Base-by-base conservation (phyloP, 2,797 vertebrate species). In the Poecilia gillii region DNA sequence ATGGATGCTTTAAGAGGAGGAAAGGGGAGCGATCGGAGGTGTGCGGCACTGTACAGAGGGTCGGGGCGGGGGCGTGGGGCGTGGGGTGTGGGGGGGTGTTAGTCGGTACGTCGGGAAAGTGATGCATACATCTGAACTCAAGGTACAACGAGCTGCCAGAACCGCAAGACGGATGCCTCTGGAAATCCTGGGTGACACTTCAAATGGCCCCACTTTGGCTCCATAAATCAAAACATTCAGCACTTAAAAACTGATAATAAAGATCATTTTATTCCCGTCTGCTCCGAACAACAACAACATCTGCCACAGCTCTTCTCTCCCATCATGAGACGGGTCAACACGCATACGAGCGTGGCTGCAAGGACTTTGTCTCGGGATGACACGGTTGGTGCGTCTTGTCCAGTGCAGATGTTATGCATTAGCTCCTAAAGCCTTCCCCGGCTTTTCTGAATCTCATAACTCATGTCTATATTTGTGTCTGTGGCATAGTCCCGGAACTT, bases 111-210 rank as follows among this genome's bases (percentile, higher is more conserved):
- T 95, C 89, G 75, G 81, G 89, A 93, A 84, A 93, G 83, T 92
- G 94, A 96, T 94, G 93, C 95, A 97, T 97, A 96, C 95, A 96
- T 95, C 77, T 94, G 90, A 97, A 96, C 93, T 94, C 91, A 85
- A 94, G 94, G 95, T 95, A 95, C 93, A 96, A 94, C 93, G 93
- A 90, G 90, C 96, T 97, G 97, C 97, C 97, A 97, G 95, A 96
- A 94, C 20, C 90, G 73, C 94, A 97, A 98, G 97, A 97, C 91
- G 81, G 96, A 97, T 98, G 95, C 95, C 89, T 93, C 95, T 97
- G 95, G 96, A 97, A 97, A 98, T 97, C 93, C 88, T 75, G 94
- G 86, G 91, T 93, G 97, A 97, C 97, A 97, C 95, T 95, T 96
- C 88, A 95, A 96, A 96, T 94, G 93, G 90, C 95, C 94, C 93